Base-by-base conservation (phyloP, 2,888 invertebrate genomes). In the Drosophila emarginata region DNA sequence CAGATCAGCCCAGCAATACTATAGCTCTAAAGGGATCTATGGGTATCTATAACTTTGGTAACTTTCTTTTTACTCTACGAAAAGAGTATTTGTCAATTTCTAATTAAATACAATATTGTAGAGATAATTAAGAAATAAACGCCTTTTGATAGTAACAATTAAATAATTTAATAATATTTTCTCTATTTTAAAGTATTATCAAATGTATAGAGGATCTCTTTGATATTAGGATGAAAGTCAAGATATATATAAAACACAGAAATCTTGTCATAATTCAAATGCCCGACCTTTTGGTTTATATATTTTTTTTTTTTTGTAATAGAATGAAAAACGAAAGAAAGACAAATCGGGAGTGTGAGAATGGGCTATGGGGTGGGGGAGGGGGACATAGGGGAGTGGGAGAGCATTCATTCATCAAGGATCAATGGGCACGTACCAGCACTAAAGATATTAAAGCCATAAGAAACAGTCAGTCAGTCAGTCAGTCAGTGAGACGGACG, bases 391-490 rank as follows among this genome's bases (percentile, higher is more conserved):
- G 28, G 4, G 32, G 1, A 58, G 61, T 45, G 57, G 37, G 37
- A 66, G 37, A 58, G 57, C 53, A 57, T 64, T 45, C 62, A 67
- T 72, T 72, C 79, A 73, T 80, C 75, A 82, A 80, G 83, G 83
- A 82, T 85, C 82, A 82, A 82, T 82, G 86, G 45, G 82, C 82
- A 82, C 82, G 82, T 82, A 85, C 63, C 86, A 75, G 86, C 83
- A 82, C 83, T 85, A 82, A 82, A 82, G 83, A 80, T 82, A 85
- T 85, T 85, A 82, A 82, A 85, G 86, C 71, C 67, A 80, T 82
- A 82, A 82, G 86, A 82, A 73, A 61, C 58, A 70, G 74, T 64
- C 73, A 72, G 67, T 18, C 11, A 39, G 23, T 23, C 21, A 39
- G 18, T 57, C 36, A 15, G 40, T 40, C 9, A 40, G 40, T n/a